Evolutionary conservation across 2,888 invertebrate species (phyloP), one percentile per base, ranked within the genome.

Genomic region (Himalopsyche anomala): DNA sequence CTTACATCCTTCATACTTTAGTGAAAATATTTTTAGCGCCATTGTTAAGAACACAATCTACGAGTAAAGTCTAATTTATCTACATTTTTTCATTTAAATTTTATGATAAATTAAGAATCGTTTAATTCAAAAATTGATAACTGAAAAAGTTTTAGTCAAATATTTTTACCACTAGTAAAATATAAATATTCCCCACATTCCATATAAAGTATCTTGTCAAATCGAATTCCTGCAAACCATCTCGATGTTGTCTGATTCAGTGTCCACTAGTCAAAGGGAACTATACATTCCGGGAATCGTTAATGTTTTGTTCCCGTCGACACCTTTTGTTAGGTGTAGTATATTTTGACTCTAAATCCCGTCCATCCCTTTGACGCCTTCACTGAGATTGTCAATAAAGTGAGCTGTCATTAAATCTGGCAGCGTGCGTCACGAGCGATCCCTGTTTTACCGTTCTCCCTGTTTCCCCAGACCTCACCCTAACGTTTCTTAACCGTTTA

Each of bases 321-420:
- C 62, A 62, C 62, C 62, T 62, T 62, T 62, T 62, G 62, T 62
- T 62, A 15, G 19, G 19, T 62, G 11, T 28, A 62, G 62, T 19
- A 62, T 28, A 62, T 62, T 62, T 62, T 62, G 28, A 19, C 62
- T 62, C 19, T 19, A 62, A 62, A 62, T 4, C 62, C 19, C 19
- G 19, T 62, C 62, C 62, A 28, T 62, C 19, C 62, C 62, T 62
- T 62, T 62, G 62, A 62, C 62, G 62, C 19, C 62, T 62, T 62
- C 62, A 62, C 62, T 62, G 19, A 62, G 62, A 19, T 62, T 62
- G 62, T 62, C 62, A 62, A 62, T 62, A 62, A 62, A 62, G 62
- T 62, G 62, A 62, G 62, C 62, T 62, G 62, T 62, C 62, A 62
- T 62, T 62, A 62, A 62, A 62, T 62, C 19, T 62, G 62, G 62